Conservation (phyloP, 2,113 vertebrate species). For the Nestor notabilis region DNA sequence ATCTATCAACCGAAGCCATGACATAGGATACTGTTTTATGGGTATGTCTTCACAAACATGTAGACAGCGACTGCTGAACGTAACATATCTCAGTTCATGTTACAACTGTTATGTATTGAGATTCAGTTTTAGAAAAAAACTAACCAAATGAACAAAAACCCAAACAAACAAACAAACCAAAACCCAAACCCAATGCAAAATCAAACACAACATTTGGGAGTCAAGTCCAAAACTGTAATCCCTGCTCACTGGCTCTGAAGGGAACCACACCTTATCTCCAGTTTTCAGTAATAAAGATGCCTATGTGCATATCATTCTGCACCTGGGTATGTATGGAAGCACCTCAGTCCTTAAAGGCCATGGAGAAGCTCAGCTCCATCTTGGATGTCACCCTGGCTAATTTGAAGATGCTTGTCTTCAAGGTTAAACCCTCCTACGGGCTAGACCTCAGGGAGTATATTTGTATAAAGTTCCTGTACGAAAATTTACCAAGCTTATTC, state of each 20-base stretch:
- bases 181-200: background rate
- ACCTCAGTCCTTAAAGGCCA: background rate
- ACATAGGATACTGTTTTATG: background rate
- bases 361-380: background rate
- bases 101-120: fast-evolving
- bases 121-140: background rate
- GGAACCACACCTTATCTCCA: background rate
- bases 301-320: background rate
- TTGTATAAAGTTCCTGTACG: background rate
- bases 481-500: background rate
- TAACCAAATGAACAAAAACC: background rate
- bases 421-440: background rate
- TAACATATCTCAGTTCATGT: background rate
- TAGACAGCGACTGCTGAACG: background rate
- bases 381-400: background rate
- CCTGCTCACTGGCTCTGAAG: background rate
- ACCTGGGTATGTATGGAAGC: background rate
- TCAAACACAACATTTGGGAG: background rate
- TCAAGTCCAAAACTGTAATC: background rate
- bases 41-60: background rate
- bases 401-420: background rate
- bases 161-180: no score
- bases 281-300: background rate
- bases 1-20: background rate
- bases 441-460: background rate